These are phyloP conservation scores for Isichthys henryi DNA, from an alignment of 2,113 vertebrate genomes.

Conservation along the genomic window DNA sequence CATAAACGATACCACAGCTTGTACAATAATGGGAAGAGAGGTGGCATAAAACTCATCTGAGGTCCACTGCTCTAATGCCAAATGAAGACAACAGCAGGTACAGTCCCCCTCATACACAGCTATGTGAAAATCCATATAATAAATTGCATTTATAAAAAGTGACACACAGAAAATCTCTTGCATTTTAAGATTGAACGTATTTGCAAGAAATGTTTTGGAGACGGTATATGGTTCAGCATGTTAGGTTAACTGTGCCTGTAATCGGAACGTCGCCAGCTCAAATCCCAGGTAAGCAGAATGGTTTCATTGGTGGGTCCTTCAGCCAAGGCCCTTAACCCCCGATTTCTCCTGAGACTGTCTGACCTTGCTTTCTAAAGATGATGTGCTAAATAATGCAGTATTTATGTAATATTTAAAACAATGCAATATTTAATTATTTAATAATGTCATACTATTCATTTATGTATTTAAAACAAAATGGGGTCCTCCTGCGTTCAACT, in stretches of 20 bases:
- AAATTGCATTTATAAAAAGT: too few relatives aligned
- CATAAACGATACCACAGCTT: not conserved
- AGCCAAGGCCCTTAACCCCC: not conserved
- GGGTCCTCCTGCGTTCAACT: not conserved
- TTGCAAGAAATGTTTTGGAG: not conserved
- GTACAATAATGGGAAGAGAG: not conserved
- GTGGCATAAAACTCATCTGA: not conserved
- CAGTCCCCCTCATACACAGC: too few relatives aligned
- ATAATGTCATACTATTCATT: not conserved
- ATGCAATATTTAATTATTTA: not conserved
- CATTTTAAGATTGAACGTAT: not conserved
- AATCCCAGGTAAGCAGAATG: not conserved
- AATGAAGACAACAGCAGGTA: too few relatives aligned
- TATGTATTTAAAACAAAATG: not conserved
- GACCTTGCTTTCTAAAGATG: too few relatives aligned
- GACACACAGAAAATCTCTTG: not conserved
- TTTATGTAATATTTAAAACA: not conserved
- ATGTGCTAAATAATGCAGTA: not conserved
- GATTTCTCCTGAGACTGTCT: too few relatives aligned
- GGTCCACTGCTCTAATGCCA: too few relatives aligned
- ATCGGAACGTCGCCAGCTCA: not conserved
- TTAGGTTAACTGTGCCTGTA: not conserved
- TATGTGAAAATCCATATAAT: not conserved
- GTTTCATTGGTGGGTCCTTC: not conserved
- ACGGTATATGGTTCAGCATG: not conserved